Base-by-base conservation (phyloP, 1,140 invertebrate genomes). In the Drosophila pseudoananassae region DNA sequence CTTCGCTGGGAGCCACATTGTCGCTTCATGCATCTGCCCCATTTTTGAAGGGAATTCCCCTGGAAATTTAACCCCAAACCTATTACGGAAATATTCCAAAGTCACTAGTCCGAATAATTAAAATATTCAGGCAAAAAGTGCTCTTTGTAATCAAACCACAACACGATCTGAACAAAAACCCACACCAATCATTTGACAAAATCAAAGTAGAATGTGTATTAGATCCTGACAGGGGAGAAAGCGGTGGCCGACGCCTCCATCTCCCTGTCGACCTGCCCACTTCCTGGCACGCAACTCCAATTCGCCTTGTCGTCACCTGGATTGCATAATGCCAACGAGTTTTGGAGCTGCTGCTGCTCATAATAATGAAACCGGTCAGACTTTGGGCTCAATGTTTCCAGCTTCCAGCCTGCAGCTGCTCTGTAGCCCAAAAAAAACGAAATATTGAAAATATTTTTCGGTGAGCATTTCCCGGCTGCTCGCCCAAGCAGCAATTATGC, bases 251-350 rank as follows among this genome's bases (percentile, higher is more conserved):
- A 60, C 78, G 76, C 63, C 75, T 56, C 43, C 78, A 55, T 84
- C 60, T 55, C 38, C 36, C 25, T 40, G 70, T 64, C 71, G 57
- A 57, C 46, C 63, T 79, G 63, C 58, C 66, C 61, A 85, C 82
- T 85, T 85, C 82, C 82, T 87, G 82, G 82, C 82, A 78, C 78
- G 74, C 82, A 85, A 82, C 65, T 85, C 64, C 82, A 82, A 82
- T 82, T 87, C 66, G 82, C 63, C 79, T 83, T 83, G 68, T 85
- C 82, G 82, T 85, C 83, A 87, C 82, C 85, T 75, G 70, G 59
- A 82, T 85, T 85, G 82, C 82, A 85, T 85, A 85, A 85, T 78
- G 59, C 45, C 69, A 87, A 70, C 78, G 50, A 77, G 82, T 76
- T 80, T 43, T 43, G 40, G 40, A 43, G 40, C 40, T 43, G 40